Base-by-base conservation (phyloP, 2,797 vertebrate genomes). In the Oreonectes daqikongensis region DNA sequence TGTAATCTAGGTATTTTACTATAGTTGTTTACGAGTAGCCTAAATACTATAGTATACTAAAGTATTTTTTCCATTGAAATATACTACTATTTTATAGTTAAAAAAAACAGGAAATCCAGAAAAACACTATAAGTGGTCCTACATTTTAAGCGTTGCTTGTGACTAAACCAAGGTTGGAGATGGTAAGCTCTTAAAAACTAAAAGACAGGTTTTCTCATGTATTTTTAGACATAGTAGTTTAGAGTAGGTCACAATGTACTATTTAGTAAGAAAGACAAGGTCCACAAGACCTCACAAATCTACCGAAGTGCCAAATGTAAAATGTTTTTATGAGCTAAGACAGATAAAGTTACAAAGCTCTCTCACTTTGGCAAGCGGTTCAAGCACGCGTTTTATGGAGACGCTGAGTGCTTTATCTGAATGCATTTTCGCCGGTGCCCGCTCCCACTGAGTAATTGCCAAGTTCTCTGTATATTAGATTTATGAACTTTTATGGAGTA, bases 401-500 rank as follows among this genome's bases (percentile, higher is more conserved):
- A 72, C 67, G 71, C 60, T 72, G 52, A 78, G 69, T 40, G 65
- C 53, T 64, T 80, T 70, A 60, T 76, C 74, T 28, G 52, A 76
- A 76, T 50, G 65, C 65, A 38, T 64, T 77, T 78, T 69, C 8
- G 5, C 57, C 69, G n/a, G 52, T 30, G 46, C 48, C 66, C 80
- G 50, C 63, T 79, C 30, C 46, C 42, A 20, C 4, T 22, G 40
- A 76, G 68, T 81, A 81, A 76, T 81, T 81, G 64, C 48, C 68
- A 72, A 76, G 46, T 68, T 78, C 57, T 68, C 68, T 32, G 55
- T 35, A 78, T 78, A 80, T 83, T 83, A 67, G 28, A 83, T 80
- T 80, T 75, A 75, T 67, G 55, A 24, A 53, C 68, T 83, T 83
- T 78, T 81, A 81, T 52, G 32, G 63, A 77, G 64, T 69, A 69